Percentiles rank a stretch among this genome's conserved stretches.
Conservation (phyloP, 2,888 invertebrate genomes). For the Nomada goodeniana region DNA sequence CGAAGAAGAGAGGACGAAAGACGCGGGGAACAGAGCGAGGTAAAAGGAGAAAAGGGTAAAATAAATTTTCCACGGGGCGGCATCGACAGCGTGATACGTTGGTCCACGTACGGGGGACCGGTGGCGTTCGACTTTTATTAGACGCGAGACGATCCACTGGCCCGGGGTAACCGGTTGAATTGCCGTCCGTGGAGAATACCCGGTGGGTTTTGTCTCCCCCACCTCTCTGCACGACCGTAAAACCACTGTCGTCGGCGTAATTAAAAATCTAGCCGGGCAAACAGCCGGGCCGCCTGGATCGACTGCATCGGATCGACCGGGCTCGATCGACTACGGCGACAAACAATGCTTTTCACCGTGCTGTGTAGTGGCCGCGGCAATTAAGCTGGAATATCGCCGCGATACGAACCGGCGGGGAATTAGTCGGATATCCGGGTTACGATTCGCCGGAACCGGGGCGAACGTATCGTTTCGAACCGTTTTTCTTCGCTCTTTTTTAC, state of each 20-base stretch:
- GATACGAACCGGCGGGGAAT: conserved; percentile 43
- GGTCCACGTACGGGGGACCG: conserved; percentile 55
- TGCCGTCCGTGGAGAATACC: conserved; percentile 55
- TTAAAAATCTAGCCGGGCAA: conserved; percentile 66
- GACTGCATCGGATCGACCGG: conserved; percentile 18
- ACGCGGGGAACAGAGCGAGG: neutral
- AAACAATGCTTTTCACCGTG: conserved; percentile 38
- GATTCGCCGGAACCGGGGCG: conserved; percentile 37
- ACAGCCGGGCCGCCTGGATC: conserved; percentile 39
- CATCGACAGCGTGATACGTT: conserved; percentile 60
- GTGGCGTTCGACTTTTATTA: conserved; percentile 66
- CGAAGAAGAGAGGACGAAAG: neutral
- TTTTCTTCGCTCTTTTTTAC: neutral
- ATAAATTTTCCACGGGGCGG: conserved; percentile 60
- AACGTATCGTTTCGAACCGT: neutral
- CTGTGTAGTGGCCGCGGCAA: conserved; percentile 23
- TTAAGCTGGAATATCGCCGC: conserved; percentile 56
- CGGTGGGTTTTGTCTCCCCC: conserved; percentile 50
- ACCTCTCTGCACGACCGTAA: conserved; percentile 34
- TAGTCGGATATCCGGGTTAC: conserved; percentile 48
- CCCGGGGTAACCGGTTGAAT: conserved; percentile 56
- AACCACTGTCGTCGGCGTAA: conserved; percentile 66
- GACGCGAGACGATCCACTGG: conserved; percentile 60
- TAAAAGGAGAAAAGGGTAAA: conserved; percentile 32
- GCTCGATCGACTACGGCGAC: conserved; percentile 30